Evolutionary conservation across 2,888 invertebrate species (phyloP).

Genomic region (Protodeltote pygarga): DNA sequence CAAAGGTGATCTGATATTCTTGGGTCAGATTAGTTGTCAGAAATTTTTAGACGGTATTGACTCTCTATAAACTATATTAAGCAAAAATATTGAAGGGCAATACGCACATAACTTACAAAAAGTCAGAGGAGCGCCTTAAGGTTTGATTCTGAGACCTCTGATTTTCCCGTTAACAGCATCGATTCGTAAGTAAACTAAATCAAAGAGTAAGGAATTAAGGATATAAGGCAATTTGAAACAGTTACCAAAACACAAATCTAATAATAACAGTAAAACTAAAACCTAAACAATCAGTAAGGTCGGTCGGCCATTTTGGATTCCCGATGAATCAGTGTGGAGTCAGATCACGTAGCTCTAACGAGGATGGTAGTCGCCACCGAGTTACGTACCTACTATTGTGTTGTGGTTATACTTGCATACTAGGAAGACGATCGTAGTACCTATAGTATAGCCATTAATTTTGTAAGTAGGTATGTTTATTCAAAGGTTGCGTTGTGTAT

Average conservation of each 20-base stretch:
- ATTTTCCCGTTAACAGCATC: no score
- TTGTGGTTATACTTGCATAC: slow-evolving; percentile 26
- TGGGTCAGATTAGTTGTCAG: no score
- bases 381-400: slow-evolving; percentile 43
- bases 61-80: no score
- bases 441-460: slow-evolving; percentile 13
- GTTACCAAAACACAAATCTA: slow-evolving; percentile 2
- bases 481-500: slow-evolving; percentile 3
- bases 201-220: no score
- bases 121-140: no score
- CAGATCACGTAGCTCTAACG: slow-evolving; percentile 67
- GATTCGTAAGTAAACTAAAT: no score
- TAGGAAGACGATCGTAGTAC: slow-evolving; percentile 52
- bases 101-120: no score
- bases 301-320: slow-evolving; percentile 72
- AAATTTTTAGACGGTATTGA: no score
- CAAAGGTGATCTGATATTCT: no score
- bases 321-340: slow-evolving; percentile 76
- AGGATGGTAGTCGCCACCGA: slow-evolving; percentile 56
- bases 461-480: slow-evolving; percentile 14
- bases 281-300: slow-evolving; percentile 36
- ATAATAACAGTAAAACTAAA: slow-evolving; percentile 35
- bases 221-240: no score
- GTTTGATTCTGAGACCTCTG: no score
- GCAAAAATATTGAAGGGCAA: no score